A percentile compares a stretch with the other conserved stretches of the same genome.
Evolutionary conservation across 2,797 vertebrate genomes (phyloP).

Genomic region (Enteromius anoplus): DNA sequence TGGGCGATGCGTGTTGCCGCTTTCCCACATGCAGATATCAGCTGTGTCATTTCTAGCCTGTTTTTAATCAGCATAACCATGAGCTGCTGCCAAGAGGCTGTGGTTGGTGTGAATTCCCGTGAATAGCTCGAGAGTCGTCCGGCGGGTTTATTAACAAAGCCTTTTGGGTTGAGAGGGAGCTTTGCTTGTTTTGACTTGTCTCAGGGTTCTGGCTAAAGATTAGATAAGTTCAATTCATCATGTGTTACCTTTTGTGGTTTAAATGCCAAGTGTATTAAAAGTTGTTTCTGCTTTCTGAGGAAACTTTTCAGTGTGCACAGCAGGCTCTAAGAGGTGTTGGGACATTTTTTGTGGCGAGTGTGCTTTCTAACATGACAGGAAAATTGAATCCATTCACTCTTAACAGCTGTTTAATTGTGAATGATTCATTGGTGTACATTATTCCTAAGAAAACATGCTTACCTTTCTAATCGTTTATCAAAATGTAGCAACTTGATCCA

Average conservation of each 20-base stretch:
- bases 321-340: too few species aligned
- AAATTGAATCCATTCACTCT: neutral
- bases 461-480: neutral
- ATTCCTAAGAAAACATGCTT: slow-evolving; percentile 1
- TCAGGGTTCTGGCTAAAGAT: neutral
- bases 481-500: neutral
- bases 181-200: slow-evolving; percentile 48
- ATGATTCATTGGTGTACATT: neutral
- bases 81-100: slow-evolving; percentile 24
- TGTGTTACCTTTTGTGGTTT: neutral
- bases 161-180: neutral
- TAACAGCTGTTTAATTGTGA: neutral
- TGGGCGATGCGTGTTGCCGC: neutral
- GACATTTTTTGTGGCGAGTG: neutral
- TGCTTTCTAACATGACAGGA: neutral
- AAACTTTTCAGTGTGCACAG: neutral
- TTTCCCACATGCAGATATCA: slow-evolving; percentile 42
- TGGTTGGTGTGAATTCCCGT: slow-evolving; percentile 23
- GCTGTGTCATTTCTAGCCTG: slow-evolving; percentile 47
- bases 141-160: slow-evolving; percentile 46
- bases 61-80: slow-evolving; percentile 37
- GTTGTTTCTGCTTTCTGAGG: neutral
- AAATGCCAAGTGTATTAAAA: neutral
- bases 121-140: slow-evolving; percentile 25
- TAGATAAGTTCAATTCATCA: neutral